Evolutionary conservation across 2,888 invertebrate species (phyloP).

Genomic region (Pycnomerus fuliginosus): DNA sequence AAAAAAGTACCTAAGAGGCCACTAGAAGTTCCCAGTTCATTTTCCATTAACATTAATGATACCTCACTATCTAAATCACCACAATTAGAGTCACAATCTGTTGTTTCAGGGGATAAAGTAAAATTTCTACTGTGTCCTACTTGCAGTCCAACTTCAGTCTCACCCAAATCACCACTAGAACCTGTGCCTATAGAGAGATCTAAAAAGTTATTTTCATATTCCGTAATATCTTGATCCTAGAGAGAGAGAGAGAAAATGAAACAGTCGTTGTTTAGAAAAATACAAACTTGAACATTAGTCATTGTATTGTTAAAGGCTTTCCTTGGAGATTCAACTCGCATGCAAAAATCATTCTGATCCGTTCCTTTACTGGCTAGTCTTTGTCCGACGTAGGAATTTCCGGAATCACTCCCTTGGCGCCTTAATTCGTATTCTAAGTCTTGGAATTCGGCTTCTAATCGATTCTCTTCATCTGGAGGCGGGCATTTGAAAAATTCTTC

Average conservation of each 20-base stretch:
- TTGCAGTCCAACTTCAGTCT: slow-evolving; percentile 62
- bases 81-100: slow-evolving; percentile 87
- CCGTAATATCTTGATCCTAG: slow-evolving; percentile 55
- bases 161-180: slow-evolving; percentile 65
- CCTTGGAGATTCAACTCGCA: slow-evolving; percentile 60
- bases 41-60: slow-evolving; percentile 73
- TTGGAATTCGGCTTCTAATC: slow-evolving; percentile 58
- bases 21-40: slow-evolving; percentile 56
- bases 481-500: slow-evolving; percentile 91
- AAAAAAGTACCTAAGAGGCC: slow-evolving; percentile 44
- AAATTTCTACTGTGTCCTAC: slow-evolving; percentile 79
- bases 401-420: slow-evolving; percentile 61
- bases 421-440: slow-evolving; percentile 78
- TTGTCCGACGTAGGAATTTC: slow-evolving; percentile 77
- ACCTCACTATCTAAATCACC: slow-evolving; percentile 86
- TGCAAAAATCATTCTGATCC: slow-evolving; percentile 49
- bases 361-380: slow-evolving; percentile 66
- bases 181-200: slow-evolving; percentile 63
- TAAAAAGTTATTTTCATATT: slow-evolving; percentile 61
- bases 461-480: slow-evolving; percentile 63
- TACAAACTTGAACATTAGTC: slow-evolving; percentile 29
- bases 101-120: slow-evolving; percentile 88
- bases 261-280: too few species aligned
- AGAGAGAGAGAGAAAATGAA: slow-evolving; percentile 23
- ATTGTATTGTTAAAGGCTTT: slow-evolving; percentile 58